These are phyloP conservation scores for Cephonodes hylas DNA, from an alignment of 2,888 invertebrate genomes.

Conservation along the genomic window DNA sequence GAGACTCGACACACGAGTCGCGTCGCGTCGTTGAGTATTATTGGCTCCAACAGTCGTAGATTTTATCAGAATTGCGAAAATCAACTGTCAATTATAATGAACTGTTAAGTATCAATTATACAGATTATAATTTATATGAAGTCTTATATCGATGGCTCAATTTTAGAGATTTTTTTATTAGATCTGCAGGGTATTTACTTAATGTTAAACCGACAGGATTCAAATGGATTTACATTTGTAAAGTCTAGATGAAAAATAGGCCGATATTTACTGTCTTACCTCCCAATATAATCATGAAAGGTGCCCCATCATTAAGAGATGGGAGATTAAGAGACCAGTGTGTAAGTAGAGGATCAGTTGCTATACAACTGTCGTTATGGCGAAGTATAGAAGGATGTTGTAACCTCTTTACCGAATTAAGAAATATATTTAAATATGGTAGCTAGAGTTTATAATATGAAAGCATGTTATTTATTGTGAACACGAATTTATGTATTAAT, in stretches of 20 bases:
- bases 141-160: background rate
- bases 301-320: no score
- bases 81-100: background rate
- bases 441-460: conserved; percentile 2
- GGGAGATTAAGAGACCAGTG: background rate
- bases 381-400: background rate
- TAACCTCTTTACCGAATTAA: background rate
- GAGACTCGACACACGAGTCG: background rate
- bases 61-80: background rate
- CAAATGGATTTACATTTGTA: background rate
- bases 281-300: background rate
- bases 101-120: background rate
- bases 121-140: background rate
- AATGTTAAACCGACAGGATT: background rate
- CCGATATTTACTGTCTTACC: background rate
- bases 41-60: background rate
- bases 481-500: conserved; percentile 1
- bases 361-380: no score
- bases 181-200: background rate
- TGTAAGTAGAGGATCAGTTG: background rate
- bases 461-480: conserved; percentile 5
- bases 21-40: background rate
- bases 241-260: background rate
- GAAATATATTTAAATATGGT: background rate
- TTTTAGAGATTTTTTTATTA: background rate